A percentile compares a stretch with the other conserved stretches of the same genome.
Evolutionary conservation across 1,140 invertebrate genomes (phyloP).

Genomic region (Galleria mellonella): DNA sequence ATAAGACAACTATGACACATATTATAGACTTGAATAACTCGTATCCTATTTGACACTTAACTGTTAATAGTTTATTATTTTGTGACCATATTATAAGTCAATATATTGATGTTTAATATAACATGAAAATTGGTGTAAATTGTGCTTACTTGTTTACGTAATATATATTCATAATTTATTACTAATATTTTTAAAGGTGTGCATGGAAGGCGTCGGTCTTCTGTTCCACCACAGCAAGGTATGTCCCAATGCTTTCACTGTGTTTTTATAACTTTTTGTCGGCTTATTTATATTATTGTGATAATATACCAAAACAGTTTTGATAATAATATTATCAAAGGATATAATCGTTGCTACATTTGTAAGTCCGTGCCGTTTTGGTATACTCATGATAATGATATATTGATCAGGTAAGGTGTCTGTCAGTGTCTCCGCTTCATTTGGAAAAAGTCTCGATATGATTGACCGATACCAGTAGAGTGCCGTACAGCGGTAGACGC

Average conservation of each 20-base stretch:
- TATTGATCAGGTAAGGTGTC: conserved; percentile 47
- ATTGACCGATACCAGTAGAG: conserved; percentile 25
- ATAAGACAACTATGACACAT: too few species aligned
- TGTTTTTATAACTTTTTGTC: conserved; percentile 35
- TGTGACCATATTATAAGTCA: too few species aligned
- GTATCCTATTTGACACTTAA: too few species aligned
- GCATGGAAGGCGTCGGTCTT: conserved; percentile 98
- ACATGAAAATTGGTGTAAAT: too few species aligned
- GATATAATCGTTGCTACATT: background rate
- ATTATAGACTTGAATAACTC: too few species aligned
- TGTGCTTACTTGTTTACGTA: background rate
- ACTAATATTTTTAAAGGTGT: conserved; percentile 78
- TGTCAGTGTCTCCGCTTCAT: conserved; percentile 61
- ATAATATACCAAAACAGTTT: conserved; percentile 43
- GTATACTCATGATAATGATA: conserved; percentile 32
- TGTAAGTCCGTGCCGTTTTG: conserved; percentile 24
- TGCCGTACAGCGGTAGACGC: conserved; percentile 15
- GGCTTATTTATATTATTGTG: conserved; percentile 42
- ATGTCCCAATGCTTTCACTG: conserved; percentile 44
- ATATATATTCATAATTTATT: background rate
- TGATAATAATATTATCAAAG: background rate
- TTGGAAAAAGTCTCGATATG: conserved; percentile 38
- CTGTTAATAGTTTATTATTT: too few species aligned
- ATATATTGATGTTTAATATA: too few species aligned
- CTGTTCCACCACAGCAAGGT: conserved; percentile 99